A percentile compares a stretch with the other conserved stretches of the same genome.
Conservation (phyloP, 2,888 invertebrate species). For the Standfussiana lucernea region DNA sequence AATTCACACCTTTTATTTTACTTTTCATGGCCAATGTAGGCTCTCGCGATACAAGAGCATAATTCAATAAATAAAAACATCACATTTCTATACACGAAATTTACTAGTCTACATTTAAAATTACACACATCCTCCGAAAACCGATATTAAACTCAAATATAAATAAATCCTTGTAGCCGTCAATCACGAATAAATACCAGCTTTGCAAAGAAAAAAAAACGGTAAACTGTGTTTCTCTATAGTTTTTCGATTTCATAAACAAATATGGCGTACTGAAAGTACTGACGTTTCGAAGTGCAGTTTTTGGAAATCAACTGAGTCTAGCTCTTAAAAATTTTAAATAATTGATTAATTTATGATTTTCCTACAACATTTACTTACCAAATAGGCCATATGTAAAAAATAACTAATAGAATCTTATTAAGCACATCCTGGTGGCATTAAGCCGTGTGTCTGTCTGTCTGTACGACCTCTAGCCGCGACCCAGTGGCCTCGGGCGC, state of each 20-base stretch:
- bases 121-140: constrained; percentile 2
- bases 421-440: constrained; percentile 71
- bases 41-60: not conserved
- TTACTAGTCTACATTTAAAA: constrained; percentile 2
- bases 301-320: not conserved
- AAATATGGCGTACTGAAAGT: not conserved
- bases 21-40: not conserved
- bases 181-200: constrained; percentile 27
- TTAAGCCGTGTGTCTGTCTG: constrained; percentile 67
- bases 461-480: constrained; percentile 80
- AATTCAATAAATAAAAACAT: not conserved
- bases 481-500: constrained; percentile 81
- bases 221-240: not conserved
- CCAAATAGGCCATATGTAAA: not conserved
- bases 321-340: not conserved
- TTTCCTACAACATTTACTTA: not conserved
- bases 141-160: constrained; percentile 9
- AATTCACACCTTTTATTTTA: not conserved
- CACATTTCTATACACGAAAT: not conserved
- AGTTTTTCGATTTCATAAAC: constrained; percentile 1
- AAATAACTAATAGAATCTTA: constrained; percentile 30
- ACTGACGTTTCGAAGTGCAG: not conserved
- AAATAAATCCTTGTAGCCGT: constrained; percentile 21
- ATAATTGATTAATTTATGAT: not conserved
- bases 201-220: constrained; percentile 2